Conservation (phyloP, 2,888 invertebrate species). For the Tineola bisselliella region DNA sequence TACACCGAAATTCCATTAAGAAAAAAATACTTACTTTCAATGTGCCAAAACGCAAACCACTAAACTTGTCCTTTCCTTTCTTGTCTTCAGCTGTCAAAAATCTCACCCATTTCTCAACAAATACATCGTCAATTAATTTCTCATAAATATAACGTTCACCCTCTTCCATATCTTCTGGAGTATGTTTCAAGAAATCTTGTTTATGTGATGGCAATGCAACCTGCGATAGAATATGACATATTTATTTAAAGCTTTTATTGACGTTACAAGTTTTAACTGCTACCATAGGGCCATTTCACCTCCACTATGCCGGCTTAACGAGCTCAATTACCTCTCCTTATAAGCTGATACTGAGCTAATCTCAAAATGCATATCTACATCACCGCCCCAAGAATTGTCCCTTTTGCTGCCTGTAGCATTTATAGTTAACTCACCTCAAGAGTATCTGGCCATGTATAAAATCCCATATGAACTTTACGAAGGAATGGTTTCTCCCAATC, state of each 20-base stretch:
- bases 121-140: constrained; percentile 73
- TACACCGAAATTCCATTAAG: too few relatives aligned
- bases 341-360: too few relatives aligned
- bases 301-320: too few relatives aligned
- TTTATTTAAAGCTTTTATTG: too few relatives aligned
- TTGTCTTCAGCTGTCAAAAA: constrained; percentile 86
- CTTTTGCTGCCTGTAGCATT: constrained; percentile 24
- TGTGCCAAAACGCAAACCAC: constrained; percentile 71
- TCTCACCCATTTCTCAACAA: constrained; percentile 74
- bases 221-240: constrained; percentile 28
- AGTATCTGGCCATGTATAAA: constrained; percentile 65
- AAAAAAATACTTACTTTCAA: constrained; percentile 81
- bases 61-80: constrained; percentile 86
- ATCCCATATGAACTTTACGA: constrained; percentile 74
- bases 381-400: too few relatives aligned
- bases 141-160: constrained; percentile 73
- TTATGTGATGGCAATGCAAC: constrained; percentile 74
- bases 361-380: too few relatives aligned
- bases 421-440: constrained; percentile 56
- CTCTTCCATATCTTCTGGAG: constrained; percentile 65
- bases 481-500: constrained; percentile 80
- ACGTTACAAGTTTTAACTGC: too few relatives aligned
- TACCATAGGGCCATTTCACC: too few relatives aligned
- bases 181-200: constrained; percentile 70
- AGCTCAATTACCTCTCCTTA: too few relatives aligned